A percentile compares a stretch with the other conserved stretches of the same genome.
These are phyloP conservation scores for Casuarius casuarius DNA, from an alignment of 2,113 vertebrate genomes.

Conservation along the genomic window DNA sequence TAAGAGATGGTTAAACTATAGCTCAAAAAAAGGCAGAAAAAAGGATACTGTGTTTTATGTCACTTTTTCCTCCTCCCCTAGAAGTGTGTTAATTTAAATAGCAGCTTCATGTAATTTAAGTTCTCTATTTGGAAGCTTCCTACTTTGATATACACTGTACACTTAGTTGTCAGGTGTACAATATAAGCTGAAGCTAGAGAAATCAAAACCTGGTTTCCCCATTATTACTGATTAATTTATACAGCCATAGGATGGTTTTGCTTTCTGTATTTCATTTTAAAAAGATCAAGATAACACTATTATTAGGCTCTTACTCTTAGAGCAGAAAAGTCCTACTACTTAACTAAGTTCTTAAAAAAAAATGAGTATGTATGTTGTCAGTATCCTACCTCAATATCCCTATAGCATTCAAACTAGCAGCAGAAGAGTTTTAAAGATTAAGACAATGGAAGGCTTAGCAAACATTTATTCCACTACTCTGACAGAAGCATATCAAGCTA, in stretches of 20 bases:
- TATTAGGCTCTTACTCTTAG: background rate
- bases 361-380: no score
- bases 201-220: background rate
- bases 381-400: no score
- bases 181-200: background rate
- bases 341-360: no score
- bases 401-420: no score
- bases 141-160: background rate
- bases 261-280: background rate
- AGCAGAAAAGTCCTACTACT: background rate
- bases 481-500: no score
- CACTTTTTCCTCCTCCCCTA: no score
- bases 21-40: background rate
- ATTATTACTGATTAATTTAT: background rate
- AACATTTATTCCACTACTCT: no score
- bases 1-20: background rate
- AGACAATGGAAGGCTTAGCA: no score
- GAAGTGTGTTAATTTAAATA: background rate
- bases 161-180: background rate
- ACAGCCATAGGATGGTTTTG: background rate
- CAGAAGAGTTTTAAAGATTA: no score
- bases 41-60: background rate
- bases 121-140: background rate
- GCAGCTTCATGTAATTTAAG: background rate
- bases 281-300: background rate